Base-by-base conservation (phyloP, 2,888 invertebrate species). In the Callyntrura guangdongensis region DNA sequence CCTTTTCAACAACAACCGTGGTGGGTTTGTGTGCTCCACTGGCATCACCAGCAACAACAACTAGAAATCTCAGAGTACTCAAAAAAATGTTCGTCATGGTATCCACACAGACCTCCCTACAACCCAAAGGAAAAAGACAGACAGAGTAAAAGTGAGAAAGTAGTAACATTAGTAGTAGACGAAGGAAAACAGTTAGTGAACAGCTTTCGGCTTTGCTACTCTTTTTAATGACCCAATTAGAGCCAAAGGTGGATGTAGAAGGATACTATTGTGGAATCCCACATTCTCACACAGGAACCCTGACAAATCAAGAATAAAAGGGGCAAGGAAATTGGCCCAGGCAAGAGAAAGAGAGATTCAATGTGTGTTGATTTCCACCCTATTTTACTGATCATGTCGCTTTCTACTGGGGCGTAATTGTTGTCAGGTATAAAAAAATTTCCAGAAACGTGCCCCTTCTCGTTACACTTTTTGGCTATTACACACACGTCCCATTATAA, bases 161-260 rank as follows among this genome's bases (percentile, higher is more conserved):
- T n/a, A n/a, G n/a, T n/a, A n/a, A n/a, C n/a, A n/a, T n/a, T n/a
- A n/a, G n/a, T n/a, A n/a, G n/a, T n/a, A n/a, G n/a, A n/a, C n/a
- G n/a, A n/a, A 49, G 22, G 14, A 56, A 49, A 53, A 20, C n/a
- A 36, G 79, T 59, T 25, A 56, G 59, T 81, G 79, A 81, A 20
- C 56, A 81, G 59, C 79, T 59, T 81, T 81, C n/a, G n/a, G 79
- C 79, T 81, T 81, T 81, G 79, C 56, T 59, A 59, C 59, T 59
- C 74, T 81, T 81, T 81, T 81, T 81, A 81, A 81, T 81, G 79
- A 81, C 79, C 79, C 79, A 81, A 81, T 81, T 81, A 81, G 56
- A 81, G 59, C 9, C 25, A 59, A 81, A 81, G 59, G 79, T 74
- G 74, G 72, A 74, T 74, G 53, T 56, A 20, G 53, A 72, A 45